These are phyloP conservation scores for Euplexia lucipara DNA, from an alignment of 2,888 invertebrate genomes.

Conservation along the genomic window DNA sequence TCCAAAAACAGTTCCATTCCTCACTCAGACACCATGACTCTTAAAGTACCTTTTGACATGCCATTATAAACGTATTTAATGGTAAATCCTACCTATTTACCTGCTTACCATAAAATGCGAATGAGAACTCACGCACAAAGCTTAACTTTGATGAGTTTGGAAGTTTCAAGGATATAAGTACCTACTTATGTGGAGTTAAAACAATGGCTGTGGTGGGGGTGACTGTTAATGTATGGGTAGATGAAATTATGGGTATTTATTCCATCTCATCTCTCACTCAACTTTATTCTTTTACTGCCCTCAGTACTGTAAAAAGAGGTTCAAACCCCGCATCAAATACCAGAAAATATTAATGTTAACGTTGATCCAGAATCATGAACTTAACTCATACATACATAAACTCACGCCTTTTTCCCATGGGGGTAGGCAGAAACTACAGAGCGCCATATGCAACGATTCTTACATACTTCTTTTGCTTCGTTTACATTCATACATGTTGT, in stretches of 20 bases:
- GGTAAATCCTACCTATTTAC: constrained; percentile 59
- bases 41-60: constrained; percentile 5
- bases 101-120: constrained; percentile 70
- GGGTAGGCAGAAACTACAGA: too few species aligned
- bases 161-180: constrained; percentile 62
- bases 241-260: constrained; percentile 19
- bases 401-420: too few species aligned
- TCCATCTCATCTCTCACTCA: background rate
- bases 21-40: background rate
- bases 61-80: constrained; percentile 25
- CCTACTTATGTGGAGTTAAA: constrained; percentile 53
- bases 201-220: constrained; percentile 23
- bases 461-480: too few species aligned
- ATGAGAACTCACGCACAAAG: constrained; percentile 61
- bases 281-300: too few species aligned
- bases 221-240: constrained; percentile 5
- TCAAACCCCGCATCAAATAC: too few species aligned
- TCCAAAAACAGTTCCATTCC: too few species aligned
- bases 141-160: constrained; percentile 64
- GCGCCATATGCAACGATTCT: too few species aligned
- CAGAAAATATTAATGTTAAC: too few species aligned
- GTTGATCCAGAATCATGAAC: too few species aligned
- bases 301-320: too few species aligned
- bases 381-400: too few species aligned
- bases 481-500: too few species aligned